Conservation (phyloP, 2,888 invertebrate genomes). For the Tanypteryx hageni region DNA sequence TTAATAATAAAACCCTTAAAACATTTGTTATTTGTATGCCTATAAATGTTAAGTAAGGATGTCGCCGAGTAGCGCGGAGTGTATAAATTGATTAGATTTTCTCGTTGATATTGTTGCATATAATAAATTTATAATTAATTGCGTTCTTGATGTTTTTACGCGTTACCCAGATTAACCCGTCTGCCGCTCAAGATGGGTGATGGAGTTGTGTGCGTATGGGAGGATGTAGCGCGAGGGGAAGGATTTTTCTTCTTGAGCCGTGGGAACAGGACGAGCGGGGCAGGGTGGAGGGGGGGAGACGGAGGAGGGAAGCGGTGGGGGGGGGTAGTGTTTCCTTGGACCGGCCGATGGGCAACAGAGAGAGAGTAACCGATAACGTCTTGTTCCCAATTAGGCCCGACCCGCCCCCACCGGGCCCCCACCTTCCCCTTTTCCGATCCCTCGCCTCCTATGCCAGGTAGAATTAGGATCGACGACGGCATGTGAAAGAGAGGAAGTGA, state of each 20-base stretch:
- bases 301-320: neutral
- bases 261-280: neutral
- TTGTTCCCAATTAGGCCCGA: conserved; percentile 21
- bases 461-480: neutral
- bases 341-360: neutral
- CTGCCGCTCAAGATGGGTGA: no score
- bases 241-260: neutral
- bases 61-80: no score
- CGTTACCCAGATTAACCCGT: no score
- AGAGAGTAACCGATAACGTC: conserved; percentile 17
- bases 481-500: neutral
- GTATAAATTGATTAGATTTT: no score
- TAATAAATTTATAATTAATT: no score
- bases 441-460: neutral
- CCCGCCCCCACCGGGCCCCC: neutral
- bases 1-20: no score
- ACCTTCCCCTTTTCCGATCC: neutral
- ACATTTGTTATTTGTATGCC: no score
- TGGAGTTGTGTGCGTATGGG: neutral
- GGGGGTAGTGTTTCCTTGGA: neutral
- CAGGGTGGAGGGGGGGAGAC: neutral
- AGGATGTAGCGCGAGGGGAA: neutral
- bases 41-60: no score
- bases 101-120: no score
- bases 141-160: no score